phyloP scores from a whole-genome alignment of 2,113 vertebrate genomes.

The Sander lucioperca region DNA sequence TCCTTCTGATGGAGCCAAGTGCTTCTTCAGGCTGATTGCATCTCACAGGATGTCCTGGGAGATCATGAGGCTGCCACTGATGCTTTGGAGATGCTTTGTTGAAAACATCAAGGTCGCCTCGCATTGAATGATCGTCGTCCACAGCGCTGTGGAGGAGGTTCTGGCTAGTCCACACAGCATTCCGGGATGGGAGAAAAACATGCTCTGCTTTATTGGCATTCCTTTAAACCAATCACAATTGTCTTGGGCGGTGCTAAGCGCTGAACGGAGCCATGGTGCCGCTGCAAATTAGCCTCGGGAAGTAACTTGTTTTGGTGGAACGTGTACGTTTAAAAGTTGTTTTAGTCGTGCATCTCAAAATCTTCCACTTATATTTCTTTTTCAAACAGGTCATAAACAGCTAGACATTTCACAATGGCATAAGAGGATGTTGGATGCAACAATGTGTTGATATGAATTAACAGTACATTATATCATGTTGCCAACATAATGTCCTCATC shows the following conservation, averaged over 20 bases:
- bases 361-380: background rate
- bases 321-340: no score
- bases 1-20: constrained; percentile 61
- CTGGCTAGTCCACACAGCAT: no score
- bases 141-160: no score
- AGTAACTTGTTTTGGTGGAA: no score
- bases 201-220: no score
- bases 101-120: constrained; percentile 24
- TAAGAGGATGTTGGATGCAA: background rate
- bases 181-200: no score
- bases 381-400: background rate
- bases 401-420: background rate
- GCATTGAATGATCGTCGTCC: no score
- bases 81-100: constrained; percentile 37
- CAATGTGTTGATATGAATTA: background rate
- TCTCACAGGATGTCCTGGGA: constrained; percentile 60
- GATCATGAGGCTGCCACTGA: constrained; percentile 25
- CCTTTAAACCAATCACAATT: no score
- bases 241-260: no score
- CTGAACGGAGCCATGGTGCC: no score
- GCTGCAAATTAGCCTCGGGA: no score
- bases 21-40: constrained; percentile 65
- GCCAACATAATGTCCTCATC: background rate
- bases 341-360: background rate
- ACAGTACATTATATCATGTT: background rate